Conservation (phyloP, 2,888 invertebrate species). For the Euplexia lucipara region DNA sequence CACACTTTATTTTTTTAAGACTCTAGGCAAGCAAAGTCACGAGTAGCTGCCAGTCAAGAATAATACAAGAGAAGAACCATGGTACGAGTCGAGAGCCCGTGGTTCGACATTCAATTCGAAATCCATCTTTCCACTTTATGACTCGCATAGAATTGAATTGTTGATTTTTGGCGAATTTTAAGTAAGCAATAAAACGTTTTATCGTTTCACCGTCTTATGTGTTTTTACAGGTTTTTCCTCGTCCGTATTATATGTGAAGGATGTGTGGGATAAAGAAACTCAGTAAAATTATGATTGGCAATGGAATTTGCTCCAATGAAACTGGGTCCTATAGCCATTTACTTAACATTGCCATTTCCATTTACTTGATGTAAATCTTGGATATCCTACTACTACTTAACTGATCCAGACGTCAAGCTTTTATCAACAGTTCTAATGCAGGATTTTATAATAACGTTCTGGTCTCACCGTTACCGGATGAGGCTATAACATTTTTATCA, state of each 20-base stretch:
- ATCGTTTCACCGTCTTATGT: slow-evolving; percentile 62
- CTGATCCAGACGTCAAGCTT: no score
- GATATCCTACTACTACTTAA: no score
- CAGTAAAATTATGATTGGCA: slow-evolving; percentile 11
- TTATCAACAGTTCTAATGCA: no score
- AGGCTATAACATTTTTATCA: no score
- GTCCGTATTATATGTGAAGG: slow-evolving; percentile 11
- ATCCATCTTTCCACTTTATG: slow-evolving; percentile 83
- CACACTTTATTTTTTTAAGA: no score
- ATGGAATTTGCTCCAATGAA: background rate
- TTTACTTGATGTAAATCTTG: no score
- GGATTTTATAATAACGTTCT: no score
- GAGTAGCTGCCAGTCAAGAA: no score
- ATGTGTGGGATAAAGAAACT: slow-evolving; percentile 14
- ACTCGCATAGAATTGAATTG: slow-evolving; percentile 83
- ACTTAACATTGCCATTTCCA: no score
- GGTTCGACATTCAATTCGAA: slow-evolving; percentile 70
- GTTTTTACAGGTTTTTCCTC: slow-evolving; percentile 48
- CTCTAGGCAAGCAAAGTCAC: no score
- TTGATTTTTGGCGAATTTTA: slow-evolving; percentile 85
- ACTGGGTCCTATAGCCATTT: background rate
- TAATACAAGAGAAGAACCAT: no score
- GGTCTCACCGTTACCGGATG: no score
- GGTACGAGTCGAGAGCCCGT: slow-evolving; percentile 35
- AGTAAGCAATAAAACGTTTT: slow-evolving; percentile 83